Evolutionary conservation across 2,888 invertebrate species (phyloP).

Genomic region (Drosophila pseudotakahashii): DNA sequence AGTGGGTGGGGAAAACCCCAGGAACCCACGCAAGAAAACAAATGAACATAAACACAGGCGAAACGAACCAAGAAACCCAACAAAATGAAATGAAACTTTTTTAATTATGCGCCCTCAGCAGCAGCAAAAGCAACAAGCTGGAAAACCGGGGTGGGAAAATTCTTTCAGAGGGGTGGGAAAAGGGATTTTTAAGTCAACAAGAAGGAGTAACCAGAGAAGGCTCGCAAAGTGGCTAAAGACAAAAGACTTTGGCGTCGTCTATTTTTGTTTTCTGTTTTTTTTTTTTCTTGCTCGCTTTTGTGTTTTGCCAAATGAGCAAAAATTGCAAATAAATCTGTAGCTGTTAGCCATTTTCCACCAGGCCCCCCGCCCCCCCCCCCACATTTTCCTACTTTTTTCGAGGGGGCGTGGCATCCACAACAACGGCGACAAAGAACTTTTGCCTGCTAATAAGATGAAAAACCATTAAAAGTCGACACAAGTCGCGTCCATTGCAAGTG

Average conservation of each 20-base stretch:
- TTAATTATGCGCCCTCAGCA: slow-evolving; percentile 81
- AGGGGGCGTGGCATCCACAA: slow-evolving; percentile 47
- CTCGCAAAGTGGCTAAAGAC: slow-evolving; percentile 75
- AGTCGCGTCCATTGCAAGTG: slow-evolving; percentile 75
- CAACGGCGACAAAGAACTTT: slow-evolving; percentile 77
- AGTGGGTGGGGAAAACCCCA: slow-evolving; percentile 52
- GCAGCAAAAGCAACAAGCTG: slow-evolving; percentile 25
- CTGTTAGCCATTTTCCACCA: slow-evolving; percentile 37
- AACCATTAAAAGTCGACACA: slow-evolving; percentile 81
- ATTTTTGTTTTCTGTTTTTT: slow-evolving; percentile 30
- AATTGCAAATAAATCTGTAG: slow-evolving; percentile 81
- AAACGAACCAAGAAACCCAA: slow-evolving; percentile 83
- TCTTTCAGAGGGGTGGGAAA: slow-evolving; percentile 1
- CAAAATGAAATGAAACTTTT: slow-evolving; percentile 84
- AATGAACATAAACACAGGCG: slow-evolving; percentile 77
- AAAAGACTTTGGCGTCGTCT: slow-evolving; percentile 62
- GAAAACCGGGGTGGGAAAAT: slow-evolving; percentile 37
- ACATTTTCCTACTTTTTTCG: background rate
- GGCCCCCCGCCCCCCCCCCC: background rate
- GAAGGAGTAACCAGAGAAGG: slow-evolving; percentile 52
- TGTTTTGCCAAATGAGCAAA: slow-evolving; percentile 75
- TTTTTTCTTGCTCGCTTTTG: slow-evolving; percentile 17
- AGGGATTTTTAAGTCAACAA: slow-evolving; percentile 4
- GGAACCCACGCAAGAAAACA: slow-evolving; percentile 73
- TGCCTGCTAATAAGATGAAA: slow-evolving; percentile 81